Conservation (phyloP, 64 coral and sea anemone species). For the Actinia tenebrosa region DNA sequence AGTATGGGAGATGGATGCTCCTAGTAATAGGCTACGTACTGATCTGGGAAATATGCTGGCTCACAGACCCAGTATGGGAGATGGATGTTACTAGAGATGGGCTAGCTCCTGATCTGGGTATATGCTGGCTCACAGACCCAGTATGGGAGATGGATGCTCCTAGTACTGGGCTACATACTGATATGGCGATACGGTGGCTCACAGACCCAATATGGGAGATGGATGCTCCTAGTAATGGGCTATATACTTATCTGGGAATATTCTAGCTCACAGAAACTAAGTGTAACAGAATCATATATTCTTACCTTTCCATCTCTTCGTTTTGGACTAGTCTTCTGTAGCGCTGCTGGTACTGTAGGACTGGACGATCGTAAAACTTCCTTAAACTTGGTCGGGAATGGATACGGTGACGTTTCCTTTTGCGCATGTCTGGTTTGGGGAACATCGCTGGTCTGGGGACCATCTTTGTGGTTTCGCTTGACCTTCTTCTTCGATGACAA, state of each 20-base stretch:
- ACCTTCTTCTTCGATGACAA: constrained; percentile 84
- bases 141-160: no score
- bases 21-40: no score
- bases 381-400: constrained; percentile 86
- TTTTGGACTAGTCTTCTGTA: constrained; percentile 74
- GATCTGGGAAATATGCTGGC: no score
- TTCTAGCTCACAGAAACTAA: constrained; percentile 18
- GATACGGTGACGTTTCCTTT: constrained; percentile 62
- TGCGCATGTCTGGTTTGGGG: constrained; percentile 32
- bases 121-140: not conserved
- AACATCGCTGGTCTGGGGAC: constrained; percentile 27
- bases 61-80: not conserved
- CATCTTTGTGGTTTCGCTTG: constrained; percentile 66
- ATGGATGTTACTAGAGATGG: not conserved
- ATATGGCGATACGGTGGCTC: no score
- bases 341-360: constrained; percentile 64
- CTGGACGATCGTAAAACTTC: constrained; percentile 65
- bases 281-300: constrained; percentile 5
- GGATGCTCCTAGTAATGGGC: no score
- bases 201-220: no score
- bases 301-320: constrained; percentile 83
- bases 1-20: no score
- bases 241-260: no score
- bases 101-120: no score
- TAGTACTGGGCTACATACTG: no score